These are phyloP conservation scores for Yponomeuta cagnagella DNA, from an alignment of 2,888 invertebrate species.

Conservation along the genomic window DNA sequence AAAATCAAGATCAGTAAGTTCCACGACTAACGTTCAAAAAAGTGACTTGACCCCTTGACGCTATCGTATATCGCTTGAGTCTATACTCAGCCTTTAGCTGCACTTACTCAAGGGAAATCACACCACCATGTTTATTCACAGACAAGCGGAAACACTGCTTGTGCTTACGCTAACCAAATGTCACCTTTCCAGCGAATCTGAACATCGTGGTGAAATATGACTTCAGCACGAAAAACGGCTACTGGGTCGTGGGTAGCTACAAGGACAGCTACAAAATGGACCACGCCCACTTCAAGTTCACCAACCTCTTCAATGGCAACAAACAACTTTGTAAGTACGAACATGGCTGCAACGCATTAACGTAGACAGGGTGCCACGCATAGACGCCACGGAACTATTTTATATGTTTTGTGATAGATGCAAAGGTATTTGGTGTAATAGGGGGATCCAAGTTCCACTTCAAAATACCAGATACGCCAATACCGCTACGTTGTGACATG, in stretches of 20 bases:
- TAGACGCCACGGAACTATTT: no score
- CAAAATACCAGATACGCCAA: no score
- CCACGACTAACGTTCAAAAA: background rate
- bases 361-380: background rate
- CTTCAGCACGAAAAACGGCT: slow-evolving; percentile 50
- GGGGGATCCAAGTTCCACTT: no score
- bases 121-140: no score
- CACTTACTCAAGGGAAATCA: no score
- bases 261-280: slow-evolving; percentile 67
- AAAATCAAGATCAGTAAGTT: slow-evolving; percentile 72
- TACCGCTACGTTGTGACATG: no score
- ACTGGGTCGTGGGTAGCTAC: slow-evolving; percentile 56
- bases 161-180: background rate
- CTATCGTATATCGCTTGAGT: no score
- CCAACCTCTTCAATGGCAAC: slow-evolving; percentile 64
- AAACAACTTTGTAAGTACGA: slow-evolving; percentile 53
- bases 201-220: slow-evolving; percentile 65
- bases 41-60: no score
- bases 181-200: slow-evolving; percentile 50
- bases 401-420: no score
- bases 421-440: no score
- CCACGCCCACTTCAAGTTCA: slow-evolving; percentile 64
- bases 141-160: no score
- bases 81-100: no score
- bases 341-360: background rate